Conservation (phyloP, 2,888 invertebrate species). For the Bursaphelenchus okinawaensis region DNA sequence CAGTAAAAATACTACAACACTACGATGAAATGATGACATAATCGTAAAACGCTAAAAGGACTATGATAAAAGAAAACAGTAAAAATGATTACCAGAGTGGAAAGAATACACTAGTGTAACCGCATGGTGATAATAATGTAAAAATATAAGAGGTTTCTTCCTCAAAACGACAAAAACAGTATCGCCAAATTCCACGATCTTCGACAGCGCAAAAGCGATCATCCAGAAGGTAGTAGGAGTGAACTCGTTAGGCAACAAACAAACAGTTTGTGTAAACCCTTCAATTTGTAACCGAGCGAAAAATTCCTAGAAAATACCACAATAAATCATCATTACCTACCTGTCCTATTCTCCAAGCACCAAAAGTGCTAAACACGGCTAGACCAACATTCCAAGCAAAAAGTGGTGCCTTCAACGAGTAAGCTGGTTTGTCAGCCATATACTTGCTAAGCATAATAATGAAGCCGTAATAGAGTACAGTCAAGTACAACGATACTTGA, state of each 20-base stretch:
- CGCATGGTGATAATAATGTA: constrained; percentile 54
- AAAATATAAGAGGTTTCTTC: constrained; percentile 42
- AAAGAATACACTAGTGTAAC: constrained; percentile 48
- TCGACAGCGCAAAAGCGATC: constrained; percentile 41
- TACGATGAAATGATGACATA: no score
- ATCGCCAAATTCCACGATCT: constrained; percentile 46
- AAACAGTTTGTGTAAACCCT: not conserved
- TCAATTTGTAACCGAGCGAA: not conserved
- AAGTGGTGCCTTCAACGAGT: constrained; percentile 7
- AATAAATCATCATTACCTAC: not conserved
- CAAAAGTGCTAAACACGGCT: constrained; percentile 22
- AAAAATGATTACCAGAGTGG: constrained; percentile 28
- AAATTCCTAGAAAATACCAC: no score
- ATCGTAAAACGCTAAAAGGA: no score
- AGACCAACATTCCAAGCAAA: constrained; percentile 18
- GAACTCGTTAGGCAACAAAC: not conserved
- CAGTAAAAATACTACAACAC: no score
- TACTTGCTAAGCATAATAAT: constrained; percentile 1
- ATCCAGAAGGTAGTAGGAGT: constrained; percentile 34
- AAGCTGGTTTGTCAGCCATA: constrained; percentile 18
- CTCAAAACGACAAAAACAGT: constrained; percentile 47
- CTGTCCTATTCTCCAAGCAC: not conserved
- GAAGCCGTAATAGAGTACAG: not conserved
- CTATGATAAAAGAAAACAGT: no score
- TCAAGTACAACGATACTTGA: not conserved